Conservation (phyloP, 2,888 invertebrate species). For the Melinaea menophilus region DNA sequence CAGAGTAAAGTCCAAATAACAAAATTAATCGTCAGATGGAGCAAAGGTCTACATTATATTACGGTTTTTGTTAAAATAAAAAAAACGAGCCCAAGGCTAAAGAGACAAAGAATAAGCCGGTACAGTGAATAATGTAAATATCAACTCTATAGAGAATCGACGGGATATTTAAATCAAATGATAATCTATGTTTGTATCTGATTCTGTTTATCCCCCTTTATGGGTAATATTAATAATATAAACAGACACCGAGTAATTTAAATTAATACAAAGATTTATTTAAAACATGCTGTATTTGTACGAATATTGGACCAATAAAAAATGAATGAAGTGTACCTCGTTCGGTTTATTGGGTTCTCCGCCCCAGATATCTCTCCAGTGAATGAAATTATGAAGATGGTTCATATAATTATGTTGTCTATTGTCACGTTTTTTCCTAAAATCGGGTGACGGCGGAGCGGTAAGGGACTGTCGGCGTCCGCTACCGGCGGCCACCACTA, state of each 20-base stretch:
- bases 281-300: conserved; percentile 1
- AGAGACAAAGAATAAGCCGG: conserved; percentile 28
- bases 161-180: neutral
- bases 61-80: conserved; percentile 21
- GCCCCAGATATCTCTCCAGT: conserved; percentile 73
- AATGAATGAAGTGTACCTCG: conserved; percentile 53
- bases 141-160: neutral
- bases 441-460: conserved; percentile 74
- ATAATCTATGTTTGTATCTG: neutral
- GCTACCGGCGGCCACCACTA: conserved; percentile 49
- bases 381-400: conserved; percentile 69
- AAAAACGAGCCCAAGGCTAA: conserved; percentile 33
- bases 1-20: neutral
- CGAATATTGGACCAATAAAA: neutral
- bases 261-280: neutral
- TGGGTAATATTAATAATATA: too few relatives aligned
- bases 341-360: conserved; percentile 67
- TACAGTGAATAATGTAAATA: conserved; percentile 21
- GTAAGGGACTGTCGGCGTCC: conserved; percentile 65
- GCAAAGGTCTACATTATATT: conserved; percentile 9
- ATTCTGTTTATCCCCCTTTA: neutral
- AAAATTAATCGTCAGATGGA: neutral
- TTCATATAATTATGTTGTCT: conserved; percentile 68
- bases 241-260: neutral
- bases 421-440: conserved; percentile 62